Conservation (phyloP, 2,797 vertebrate species). For the Hemibagrus guttatus region DNA sequence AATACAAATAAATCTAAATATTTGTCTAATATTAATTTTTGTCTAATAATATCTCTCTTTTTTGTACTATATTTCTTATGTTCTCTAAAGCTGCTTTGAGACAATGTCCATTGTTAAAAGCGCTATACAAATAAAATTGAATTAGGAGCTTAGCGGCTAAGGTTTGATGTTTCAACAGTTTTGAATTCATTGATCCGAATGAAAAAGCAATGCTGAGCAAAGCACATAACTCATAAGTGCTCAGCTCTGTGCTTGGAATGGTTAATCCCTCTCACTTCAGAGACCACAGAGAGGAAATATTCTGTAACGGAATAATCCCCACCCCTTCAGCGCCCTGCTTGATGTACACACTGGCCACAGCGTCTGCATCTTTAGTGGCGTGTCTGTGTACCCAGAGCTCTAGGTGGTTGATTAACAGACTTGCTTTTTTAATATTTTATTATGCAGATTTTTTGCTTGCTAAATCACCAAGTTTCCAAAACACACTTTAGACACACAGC, state of each 20-base stretch:
- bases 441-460: not conserved
- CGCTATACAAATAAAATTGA: too few species aligned
- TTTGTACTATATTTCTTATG: too few species aligned
- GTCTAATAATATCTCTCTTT: too few species aligned
- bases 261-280: not conserved
- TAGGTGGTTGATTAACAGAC: not conserved
- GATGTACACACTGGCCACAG: not conserved
- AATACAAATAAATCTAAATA: too few species aligned
- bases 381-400: not conserved
- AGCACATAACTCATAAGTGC: not conserved
- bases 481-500: not conserved
- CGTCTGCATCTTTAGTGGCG: not conserved
- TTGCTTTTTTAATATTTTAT: not conserved
- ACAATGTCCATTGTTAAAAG: too few species aligned
- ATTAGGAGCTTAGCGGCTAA: not conserved
- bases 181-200: not conserved
- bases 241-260: not conserved
- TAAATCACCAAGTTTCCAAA: not conserved
- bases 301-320: not conserved
- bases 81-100: too few species aligned
- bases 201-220: not conserved
- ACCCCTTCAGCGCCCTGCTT: not conserved
- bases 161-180: not conserved
- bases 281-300: not conserved
- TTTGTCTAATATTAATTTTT: too few species aligned